phyloP scores from a whole-genome alignment of 2,888 invertebrate genomes.

The Netelia virgata region DNA sequence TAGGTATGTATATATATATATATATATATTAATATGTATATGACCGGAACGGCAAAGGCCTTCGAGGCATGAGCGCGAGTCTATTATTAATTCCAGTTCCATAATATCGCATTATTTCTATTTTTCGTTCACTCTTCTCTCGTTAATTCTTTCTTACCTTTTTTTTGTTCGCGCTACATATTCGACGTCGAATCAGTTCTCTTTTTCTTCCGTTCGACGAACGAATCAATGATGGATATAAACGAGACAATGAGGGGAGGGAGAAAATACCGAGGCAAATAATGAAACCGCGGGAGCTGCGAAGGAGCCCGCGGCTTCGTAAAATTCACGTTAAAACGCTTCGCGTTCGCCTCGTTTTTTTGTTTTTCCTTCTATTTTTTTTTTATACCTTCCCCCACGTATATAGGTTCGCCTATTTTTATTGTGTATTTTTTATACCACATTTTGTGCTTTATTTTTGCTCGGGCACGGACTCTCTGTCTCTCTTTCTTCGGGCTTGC shows the following conservation, averaged over 20 bases:
- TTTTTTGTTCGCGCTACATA: background rate
- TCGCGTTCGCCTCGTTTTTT: conserved; percentile 27
- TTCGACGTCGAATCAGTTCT: background rate
- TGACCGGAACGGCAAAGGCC: background rate
- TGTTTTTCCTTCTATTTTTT: background rate
- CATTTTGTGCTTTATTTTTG: conserved; percentile 8
- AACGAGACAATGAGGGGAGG: conserved; percentile 43
- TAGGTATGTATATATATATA: conserved; percentile 19
- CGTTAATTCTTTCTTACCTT: background rate
- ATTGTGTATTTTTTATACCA: conserved; percentile 12
- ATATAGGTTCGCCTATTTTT: conserved; percentile 12
- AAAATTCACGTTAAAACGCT: conserved; percentile 6
- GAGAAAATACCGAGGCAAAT: conserved; percentile 26
- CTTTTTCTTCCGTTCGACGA: conserved; percentile 13
- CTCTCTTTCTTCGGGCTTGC: conserved; percentile 11
- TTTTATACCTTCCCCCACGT: background rate
- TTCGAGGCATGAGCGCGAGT: background rate
- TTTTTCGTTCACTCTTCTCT: background rate
- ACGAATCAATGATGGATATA: conserved; percentile 37
- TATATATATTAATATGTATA: conserved; percentile 12
- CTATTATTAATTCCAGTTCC: conserved; percentile 51
- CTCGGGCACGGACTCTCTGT: conserved; percentile 14
- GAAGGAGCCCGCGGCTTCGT: background rate
- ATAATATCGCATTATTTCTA: conserved; percentile 36
- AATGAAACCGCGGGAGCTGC: conserved; percentile 8